phyloP scores from a whole-genome alignment of 2,888 invertebrate species.

The Zygogramma bicolorata region DNA sequence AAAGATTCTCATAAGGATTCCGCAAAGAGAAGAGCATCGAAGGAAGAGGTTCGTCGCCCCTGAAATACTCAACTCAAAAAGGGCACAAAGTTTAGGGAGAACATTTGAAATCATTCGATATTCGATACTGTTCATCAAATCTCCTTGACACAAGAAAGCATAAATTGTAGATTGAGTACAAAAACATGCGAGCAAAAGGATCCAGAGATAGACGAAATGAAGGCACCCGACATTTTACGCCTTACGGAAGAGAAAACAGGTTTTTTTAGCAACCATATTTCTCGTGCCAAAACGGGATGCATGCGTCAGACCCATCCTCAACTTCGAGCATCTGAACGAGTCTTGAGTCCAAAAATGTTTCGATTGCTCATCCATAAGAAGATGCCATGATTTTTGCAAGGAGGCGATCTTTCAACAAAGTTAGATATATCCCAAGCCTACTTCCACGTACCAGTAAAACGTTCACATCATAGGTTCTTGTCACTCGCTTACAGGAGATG shows the following conservation, averaged over 20 bases:
- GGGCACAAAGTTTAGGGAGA: constrained; percentile 10
- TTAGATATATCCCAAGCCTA: constrained; percentile 46
- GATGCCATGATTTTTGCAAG: constrained; percentile 35
- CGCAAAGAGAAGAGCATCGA: too few relatives aligned
- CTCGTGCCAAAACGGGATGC: constrained; percentile 32
- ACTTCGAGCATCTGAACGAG: constrained; percentile 35
- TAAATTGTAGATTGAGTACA: too few relatives aligned
- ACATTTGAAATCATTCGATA: constrained; percentile 23
- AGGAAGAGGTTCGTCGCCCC: too few relatives aligned
- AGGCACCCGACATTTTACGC: not conserved
- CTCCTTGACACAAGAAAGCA: constrained; percentile 5
- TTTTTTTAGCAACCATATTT: constrained; percentile 37
- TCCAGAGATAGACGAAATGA: not conserved
- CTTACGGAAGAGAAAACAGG: constrained; percentile 1
- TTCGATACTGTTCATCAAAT: constrained; percentile 24
- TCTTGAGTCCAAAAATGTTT: constrained; percentile 36
- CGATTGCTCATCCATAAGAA: constrained; percentile 38
- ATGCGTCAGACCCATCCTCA: constrained; percentile 34
- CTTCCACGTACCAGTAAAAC: constrained; percentile 40
- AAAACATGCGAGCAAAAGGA: not conserved
- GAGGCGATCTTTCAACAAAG: constrained; percentile 38
- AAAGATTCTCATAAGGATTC: too few relatives aligned
- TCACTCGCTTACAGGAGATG: constrained; percentile 28
- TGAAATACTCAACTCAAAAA: too few relatives aligned
- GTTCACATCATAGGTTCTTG: constrained; percentile 35